A percentile compares a stretch with the other conserved stretches of the same genome.
Evolutionary conservation across 2,113 vertebrate species (phyloP).

Genomic region (Rhinopomastus cyanomelas): DNA sequence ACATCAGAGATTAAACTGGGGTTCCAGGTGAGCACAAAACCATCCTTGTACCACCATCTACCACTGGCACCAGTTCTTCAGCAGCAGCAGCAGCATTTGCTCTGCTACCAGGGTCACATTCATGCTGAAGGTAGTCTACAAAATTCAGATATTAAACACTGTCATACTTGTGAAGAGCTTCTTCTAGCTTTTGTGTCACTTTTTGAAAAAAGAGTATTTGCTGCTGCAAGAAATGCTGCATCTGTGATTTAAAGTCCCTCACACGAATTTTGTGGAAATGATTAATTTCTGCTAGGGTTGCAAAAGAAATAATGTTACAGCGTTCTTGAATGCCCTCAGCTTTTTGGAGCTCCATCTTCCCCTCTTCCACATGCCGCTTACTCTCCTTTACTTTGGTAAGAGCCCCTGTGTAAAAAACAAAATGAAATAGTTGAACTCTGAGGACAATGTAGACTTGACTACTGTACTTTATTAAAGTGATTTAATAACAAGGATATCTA

Average conservation of each 20-base stretch:
- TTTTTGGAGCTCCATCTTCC: constrained; percentile 94
- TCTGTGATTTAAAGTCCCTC: constrained; percentile 93
- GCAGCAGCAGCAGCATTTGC: constrained; percentile 47
- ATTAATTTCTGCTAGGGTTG: constrained; percentile 97
- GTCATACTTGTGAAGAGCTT: constrained; percentile 94
- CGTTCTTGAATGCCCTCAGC: constrained; percentile 92
- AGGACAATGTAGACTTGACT: background rate
- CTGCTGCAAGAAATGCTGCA: constrained; percentile 96
- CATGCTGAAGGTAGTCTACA: background rate
- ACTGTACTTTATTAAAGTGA: background rate
- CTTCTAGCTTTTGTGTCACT: constrained; percentile 94
- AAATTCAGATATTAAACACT: constrained; percentile 77
- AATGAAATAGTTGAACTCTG: background rate
- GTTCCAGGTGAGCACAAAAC: constrained; percentile 63
- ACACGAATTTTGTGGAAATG: constrained; percentile 96
- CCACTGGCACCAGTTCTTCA: constrained; percentile 65
- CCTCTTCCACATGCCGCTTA: constrained; percentile 94
- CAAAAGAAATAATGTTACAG: constrained; percentile 98
- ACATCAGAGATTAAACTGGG: constrained; percentile 31
- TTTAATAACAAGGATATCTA: background rate
- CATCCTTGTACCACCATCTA: constrained; percentile 66
- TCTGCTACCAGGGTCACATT: background rate
- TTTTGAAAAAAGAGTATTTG: constrained; percentile 97
- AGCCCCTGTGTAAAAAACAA: constrained; percentile 81
- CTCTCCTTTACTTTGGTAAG: constrained; percentile 98